A percentile compares a stretch with the other conserved stretches of the same genome.
phyloP scores from a whole-genome alignment of 2,797 vertebrate genomes.

The Danio aesculapii region DNA sequence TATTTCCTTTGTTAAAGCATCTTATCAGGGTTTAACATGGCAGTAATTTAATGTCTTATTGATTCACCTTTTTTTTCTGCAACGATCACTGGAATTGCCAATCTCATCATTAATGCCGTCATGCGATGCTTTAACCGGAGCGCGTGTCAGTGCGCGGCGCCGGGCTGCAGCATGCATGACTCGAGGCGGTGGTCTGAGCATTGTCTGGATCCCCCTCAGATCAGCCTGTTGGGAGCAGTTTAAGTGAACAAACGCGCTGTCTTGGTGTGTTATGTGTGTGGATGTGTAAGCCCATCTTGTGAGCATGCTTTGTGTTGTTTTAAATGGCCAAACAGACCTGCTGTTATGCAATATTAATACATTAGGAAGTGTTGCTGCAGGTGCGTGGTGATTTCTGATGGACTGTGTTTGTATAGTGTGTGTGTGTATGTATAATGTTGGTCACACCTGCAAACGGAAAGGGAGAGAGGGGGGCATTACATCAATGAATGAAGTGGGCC shows the following conservation, averaged over 20 bases:
- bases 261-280: constrained; percentile 51
- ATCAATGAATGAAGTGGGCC: constrained; percentile 43
- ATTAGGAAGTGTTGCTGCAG: constrained; percentile 53
- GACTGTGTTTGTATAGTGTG: neutral
- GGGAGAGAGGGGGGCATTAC: constrained; percentile 26
- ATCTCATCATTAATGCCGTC: constrained; percentile 3
- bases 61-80: constrained; percentile 39
- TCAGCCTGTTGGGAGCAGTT: constrained; percentile 13
- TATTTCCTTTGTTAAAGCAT: constrained; percentile 66
- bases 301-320: constrained; percentile 66
- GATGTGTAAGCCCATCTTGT: constrained; percentile 32
- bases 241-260: constrained; percentile 56
- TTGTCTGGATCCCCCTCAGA: constrained; percentile 40
- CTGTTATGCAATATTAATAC: constrained; percentile 43
- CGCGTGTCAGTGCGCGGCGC: constrained; percentile 2
- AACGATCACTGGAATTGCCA: constrained; percentile 1
- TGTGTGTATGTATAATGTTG: neutral
- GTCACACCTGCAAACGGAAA: constrained; percentile 52
- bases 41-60: constrained; percentile 11
- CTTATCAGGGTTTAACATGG: constrained; percentile 12
- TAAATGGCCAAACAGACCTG: constrained; percentile 68
- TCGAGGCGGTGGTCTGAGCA: constrained; percentile 58
- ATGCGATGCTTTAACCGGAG: constrained; percentile 14
- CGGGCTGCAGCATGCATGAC: constrained; percentile 30
- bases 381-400: constrained; percentile 58